Evolutionary conservation across 2,797 vertebrate genomes (phyloP).

Genomic region (Monodelphis domestica): DNA sequence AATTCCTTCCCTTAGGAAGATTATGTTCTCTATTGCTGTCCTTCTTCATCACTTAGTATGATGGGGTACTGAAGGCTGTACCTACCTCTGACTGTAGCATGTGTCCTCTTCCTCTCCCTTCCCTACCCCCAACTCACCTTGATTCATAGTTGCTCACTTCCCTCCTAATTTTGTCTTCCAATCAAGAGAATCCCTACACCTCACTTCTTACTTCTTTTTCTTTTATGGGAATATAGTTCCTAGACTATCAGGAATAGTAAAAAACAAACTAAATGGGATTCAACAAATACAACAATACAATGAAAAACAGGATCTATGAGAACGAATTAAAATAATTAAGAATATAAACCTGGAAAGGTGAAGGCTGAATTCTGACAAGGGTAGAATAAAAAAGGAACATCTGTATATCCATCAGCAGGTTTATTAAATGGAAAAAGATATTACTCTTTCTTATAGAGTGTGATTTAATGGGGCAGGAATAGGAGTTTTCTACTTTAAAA

Average conservation of each 20-base stretch:
- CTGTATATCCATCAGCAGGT: neutral
- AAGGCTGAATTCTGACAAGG: neutral
- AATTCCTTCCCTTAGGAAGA: neutral
- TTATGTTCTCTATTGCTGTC: neutral
- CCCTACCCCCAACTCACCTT: neutral
- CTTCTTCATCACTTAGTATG: neutral
- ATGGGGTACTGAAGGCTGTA: neutral
- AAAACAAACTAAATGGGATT: slow-evolving; percentile 45
- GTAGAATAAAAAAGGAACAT: neutral
- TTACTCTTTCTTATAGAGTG: neutral
- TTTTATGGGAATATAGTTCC: neutral
- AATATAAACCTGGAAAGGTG: neutral
- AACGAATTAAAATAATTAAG: slow-evolving; percentile 31
- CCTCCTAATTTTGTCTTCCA: slow-evolving; percentile 6
- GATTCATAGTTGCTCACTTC: neutral
- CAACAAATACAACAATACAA: neutral
- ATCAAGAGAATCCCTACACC: neutral
- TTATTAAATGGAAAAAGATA: neutral
- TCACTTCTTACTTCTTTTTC: neutral
- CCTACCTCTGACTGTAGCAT: neutral
- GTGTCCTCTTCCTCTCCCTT: neutral
- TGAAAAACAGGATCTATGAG: neutral
- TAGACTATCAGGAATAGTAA: slow-evolving; percentile 22
- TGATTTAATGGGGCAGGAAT: neutral
- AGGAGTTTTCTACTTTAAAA: neutral